These are phyloP conservation scores for Calcarius lapponicus DNA, from an alignment of 2,797 vertebrate species.

Conservation along the genomic window DNA sequence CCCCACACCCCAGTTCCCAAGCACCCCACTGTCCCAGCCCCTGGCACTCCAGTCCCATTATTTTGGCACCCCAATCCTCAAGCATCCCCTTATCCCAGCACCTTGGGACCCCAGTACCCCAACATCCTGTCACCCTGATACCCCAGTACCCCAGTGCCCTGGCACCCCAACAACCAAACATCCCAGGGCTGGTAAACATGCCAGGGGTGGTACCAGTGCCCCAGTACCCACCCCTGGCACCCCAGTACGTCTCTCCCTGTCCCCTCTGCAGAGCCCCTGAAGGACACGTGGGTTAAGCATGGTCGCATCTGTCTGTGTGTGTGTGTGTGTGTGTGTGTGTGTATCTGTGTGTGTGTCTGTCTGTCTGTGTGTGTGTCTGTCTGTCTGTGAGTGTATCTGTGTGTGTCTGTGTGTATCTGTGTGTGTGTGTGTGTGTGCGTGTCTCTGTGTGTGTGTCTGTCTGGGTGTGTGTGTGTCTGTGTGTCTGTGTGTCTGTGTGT, in stretches of 20 bases:
- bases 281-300: accelerated
- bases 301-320: accelerated
- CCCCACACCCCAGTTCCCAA: background rate
- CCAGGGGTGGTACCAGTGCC: too few relatives aligned
- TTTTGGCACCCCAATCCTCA: too few relatives aligned
- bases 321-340: background rate
- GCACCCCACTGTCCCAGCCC: too few relatives aligned
- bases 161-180: too few relatives aligned
- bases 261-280: background rate
- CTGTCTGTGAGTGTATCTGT: too few relatives aligned
- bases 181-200: too few relatives aligned
- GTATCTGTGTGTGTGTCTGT: background rate
- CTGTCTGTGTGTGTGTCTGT: background rate
- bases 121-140: background rate
- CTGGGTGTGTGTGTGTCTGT: too few relatives aligned
- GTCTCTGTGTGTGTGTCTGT: background rate
- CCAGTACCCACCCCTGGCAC: background rate
- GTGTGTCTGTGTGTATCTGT: background rate
- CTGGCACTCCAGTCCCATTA: background rate
- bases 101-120: background rate
- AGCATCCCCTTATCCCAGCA: background rate
- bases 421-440: background rate
- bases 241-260: too few relatives aligned
- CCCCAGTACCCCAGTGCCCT: background rate
- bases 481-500: background rate